Evolutionary conservation across 2,797 vertebrate species (phyloP), one percentile per base, ranked within the genome.

Genomic region (Scomberomorus guttatus): DNA sequence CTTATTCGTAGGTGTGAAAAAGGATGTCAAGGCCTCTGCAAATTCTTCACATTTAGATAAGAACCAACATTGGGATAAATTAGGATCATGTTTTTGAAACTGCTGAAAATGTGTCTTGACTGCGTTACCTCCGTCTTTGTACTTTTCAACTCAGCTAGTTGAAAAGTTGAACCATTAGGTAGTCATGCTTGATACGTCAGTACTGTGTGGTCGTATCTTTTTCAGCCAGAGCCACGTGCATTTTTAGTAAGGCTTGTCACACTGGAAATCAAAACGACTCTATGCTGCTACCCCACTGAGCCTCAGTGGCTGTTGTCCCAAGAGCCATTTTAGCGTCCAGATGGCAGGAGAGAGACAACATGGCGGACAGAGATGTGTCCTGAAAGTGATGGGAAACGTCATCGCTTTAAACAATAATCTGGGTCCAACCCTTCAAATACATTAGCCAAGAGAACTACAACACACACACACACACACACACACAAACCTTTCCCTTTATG

Each of bases 371-470:
- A 17, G 32, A 61, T 10, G 29, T 71, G 25, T 61, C 29, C 51
- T 6, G 0, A 15, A 18, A 66, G 56, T 42, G 42, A 5, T 55
- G 59, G 64, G 62, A 25, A 82, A 56, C 32, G 67, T 69, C 25
- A 34, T 17, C 34, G 50, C 55, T 48, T 32, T 24, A 61, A 51
- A 68, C 32, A 44, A 29, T 8, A 52, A 85, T 79, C 67, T 60
- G 48, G 46, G 65, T 81, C 63, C 68, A 29, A 7, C 52, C 80
- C 74, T 81, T 82, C 80, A 81, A 81, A 90, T 39, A 65, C 13
- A 69, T 29, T 14, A 71, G 61, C 71, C 39, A 32, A 5, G 46
- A 39, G 11, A 65, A 69, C 37, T 1, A 6, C 48, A 62, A 52
- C 9, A 51, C 65, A 59, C 61, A 50, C 46, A 15, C 64, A 50